Percentiles rank a stretch among this genome's conserved stretches.
Conservation (phyloP, 2,113 vertebrate species). For the Rattus norvegicus region GRCr8 NC_086019.1:29038501-29039000, state of each 20-base stretch:
- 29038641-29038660: not conserved
- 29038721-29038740: not conserved
- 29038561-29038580: not conserved
- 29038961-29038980: not conserved
- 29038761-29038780: not conserved
- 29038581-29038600: not conserved
- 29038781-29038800: constrained; percentile 6
- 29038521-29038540: not conserved
- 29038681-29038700: not conserved
- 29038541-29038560: not conserved
- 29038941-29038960: not conserved
- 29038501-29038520: not conserved
- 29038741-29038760: constrained; percentile 23
- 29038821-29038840: not conserved
- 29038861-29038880: not conserved
- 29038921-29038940: not conserved
- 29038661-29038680: not conserved
- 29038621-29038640: not conserved
- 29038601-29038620: constrained; percentile 29
- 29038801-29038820: not conserved
- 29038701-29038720: not conserved
- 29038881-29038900: not conserved
- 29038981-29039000: not conserved
- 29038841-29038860: not conserved
- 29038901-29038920: not conserved